Evolutionary conservation across 2,888 invertebrate genomes (phyloP).

Genomic region (Dichetophora obliterata): DNA sequence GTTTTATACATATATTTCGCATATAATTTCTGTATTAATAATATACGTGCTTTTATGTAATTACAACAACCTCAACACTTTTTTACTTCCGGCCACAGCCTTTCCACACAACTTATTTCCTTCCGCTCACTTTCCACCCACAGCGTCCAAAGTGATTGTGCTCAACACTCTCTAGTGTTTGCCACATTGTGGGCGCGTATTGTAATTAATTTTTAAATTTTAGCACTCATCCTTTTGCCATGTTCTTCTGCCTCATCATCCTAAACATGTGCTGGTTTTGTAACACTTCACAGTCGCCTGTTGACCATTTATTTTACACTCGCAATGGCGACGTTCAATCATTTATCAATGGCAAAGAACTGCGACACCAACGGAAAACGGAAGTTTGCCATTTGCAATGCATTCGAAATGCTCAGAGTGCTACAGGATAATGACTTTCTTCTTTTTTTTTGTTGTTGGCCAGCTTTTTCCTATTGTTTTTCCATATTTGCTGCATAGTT

Average conservation of each 20-base stretch:
- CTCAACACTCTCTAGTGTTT: not conserved
- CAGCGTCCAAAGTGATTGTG: not conserved
- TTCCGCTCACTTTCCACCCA: not conserved
- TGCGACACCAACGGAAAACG: conserved; percentile 9
- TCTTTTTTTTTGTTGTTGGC: not conserved
- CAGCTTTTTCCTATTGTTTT: not conserved
- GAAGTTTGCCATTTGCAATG: conserved; percentile 33
- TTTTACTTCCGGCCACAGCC: not conserved
- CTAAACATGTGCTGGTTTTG: not conserved
- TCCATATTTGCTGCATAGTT: not conserved
- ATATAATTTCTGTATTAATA: not conserved
- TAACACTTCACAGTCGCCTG: conserved; percentile 11
- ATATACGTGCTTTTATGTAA: not conserved
- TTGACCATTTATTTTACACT: conserved; percentile 34
- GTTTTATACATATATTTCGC: too few species aligned
- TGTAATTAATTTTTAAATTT: conserved; percentile 32
- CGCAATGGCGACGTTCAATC: conserved; percentile 43
- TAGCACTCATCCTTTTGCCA: not conserved
- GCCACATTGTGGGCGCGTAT: conserved; percentile 25
- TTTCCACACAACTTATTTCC: not conserved
- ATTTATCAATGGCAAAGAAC: conserved; percentile 44
- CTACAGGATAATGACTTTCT: conserved; percentile 32
- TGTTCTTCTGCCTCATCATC: not conserved
- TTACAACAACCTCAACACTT: not conserved
- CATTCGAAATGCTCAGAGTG: not conserved